Evolutionary conservation across 53 echinoderm and acorn worm genomes (phyloP), one percentile per base, ranked within the genome.

Genomic region (Arbacia lixula): DNA sequence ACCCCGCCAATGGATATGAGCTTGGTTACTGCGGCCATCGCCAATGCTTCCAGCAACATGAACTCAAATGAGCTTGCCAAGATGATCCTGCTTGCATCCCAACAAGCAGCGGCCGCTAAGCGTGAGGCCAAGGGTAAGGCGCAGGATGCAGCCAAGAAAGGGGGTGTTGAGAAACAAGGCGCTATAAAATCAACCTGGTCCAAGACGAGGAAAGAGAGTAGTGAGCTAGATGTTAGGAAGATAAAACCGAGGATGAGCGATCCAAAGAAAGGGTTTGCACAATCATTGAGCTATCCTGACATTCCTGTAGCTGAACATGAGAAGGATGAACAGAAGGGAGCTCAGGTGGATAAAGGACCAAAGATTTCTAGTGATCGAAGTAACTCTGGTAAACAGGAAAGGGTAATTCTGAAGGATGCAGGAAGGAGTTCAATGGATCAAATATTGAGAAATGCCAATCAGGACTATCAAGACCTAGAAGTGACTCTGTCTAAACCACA

Each of bases 1-100:
- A 92, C 95, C 9, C 95, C 93, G 21, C 91, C 96, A n/a, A 65
- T 96, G 14, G 76, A 87, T 26, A 71, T 94, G 10, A 90, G 88
- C 38, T 63, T 90, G 6, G 90, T 96, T 22, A 91, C 96, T 17
- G 85, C 85, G 2, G 92, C 93, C 39, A 93, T 96, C 28, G 87
- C 85, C 30, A 61, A 85, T 42, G 89, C 93, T 14, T 91, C 93
- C 20, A 93, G 93, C 60, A 85, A 82, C 30, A 76, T 90, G 4
- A 86, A 86, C 35, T 88, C 96, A 2, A 87, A 96, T 46, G 91
- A 96, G 73, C 83, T 96, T 28, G 87, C 91, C 9, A 90, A 86
- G 28, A 89, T 94, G 88, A 93, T 96, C 49, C 87, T 93, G 40
- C 83, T 81, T 21, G 39, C 93, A 34, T 96, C 96, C 3, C 89